Evolutionary conservation across 1,140 invertebrate species (phyloP), one percentile per base, ranked within the genome.

Genomic region (Drosophila mojavensis): DNA sequence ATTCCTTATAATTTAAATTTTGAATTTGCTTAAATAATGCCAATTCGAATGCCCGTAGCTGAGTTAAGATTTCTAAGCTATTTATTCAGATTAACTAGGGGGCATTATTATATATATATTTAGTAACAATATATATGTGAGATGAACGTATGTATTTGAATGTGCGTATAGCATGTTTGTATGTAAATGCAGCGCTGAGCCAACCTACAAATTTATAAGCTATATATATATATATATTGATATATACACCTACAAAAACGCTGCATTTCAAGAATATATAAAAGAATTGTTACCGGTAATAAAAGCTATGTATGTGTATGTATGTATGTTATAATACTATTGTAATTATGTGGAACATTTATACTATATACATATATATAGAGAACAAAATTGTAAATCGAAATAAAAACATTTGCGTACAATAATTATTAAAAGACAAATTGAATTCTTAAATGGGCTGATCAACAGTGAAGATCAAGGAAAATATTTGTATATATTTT

Each of bases 171-270:
- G 47, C 43, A 50, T 66, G 30, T 28, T 20, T 60, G 48, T 55
- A 58, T 24, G 54, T 59, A 45, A 58, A 69, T 39, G 41, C 65
- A 75, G 54, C 59, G 53, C 58, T 47, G 47, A 81, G 78, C 80
- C 62, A 82, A 83, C 80, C 58, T 69, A 85, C 65, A 81, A 81
- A 81, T 85, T 77, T 84, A 70, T 78, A 45, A 67, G 56, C 45
- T 33, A 58, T 30, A 33, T 73, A 80, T 71, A 45, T 56, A 53
- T 17, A 47, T 39, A 39, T 47, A 62, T 62, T 24, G 20, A 61
- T 36, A 58, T 51, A 50, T 54, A 63, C 56, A 54, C 13, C 50
- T 53, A 76, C 61, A 59, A 84, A 73, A 70, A 76, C 51, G 68
- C 66, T 70, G 67, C 59, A 75, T 75, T 75, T 75, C 53, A 54